Percentiles rank a stretch among this genome's conserved stretches.
These are phyloP conservation scores for Malachius bipustulatus DNA, from an alignment of 2,888 invertebrate species.

Conservation along the genomic window DNA sequence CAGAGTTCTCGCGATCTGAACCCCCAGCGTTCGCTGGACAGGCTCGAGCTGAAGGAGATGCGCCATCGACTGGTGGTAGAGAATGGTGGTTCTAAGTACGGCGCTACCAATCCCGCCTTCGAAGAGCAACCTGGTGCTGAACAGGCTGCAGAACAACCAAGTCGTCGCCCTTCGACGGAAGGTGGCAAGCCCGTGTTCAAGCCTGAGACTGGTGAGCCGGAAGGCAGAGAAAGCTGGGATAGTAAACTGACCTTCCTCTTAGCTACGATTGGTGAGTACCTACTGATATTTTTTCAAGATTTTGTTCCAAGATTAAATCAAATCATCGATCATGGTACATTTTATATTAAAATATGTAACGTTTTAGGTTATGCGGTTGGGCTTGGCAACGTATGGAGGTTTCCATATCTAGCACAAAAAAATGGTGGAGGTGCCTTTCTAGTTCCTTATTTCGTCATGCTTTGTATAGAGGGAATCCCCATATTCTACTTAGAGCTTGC, in stretches of 20 bases:
- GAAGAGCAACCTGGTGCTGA: conserved; percentile 48
- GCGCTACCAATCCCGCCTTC: conserved; percentile 78
- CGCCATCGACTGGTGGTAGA: conserved; percentile 69
- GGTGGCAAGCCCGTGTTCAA: conserved; percentile 53
- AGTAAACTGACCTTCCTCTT: conserved; percentile 83
- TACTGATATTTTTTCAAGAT: too few relatives aligned
- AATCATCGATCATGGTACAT: too few relatives aligned
- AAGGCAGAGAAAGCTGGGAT: conserved; percentile 84
- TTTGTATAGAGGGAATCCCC: conserved; percentile 88
- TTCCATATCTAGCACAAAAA: conserved; percentile 89
- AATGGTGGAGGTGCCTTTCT: conserved; percentile 95
- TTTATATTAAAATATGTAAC: too few relatives aligned
- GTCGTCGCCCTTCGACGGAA: conserved; percentile 49
- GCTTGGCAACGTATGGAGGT: conserved; percentile 90
- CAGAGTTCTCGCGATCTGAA: conserved; percentile 80
- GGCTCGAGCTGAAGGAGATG: conserved; percentile 77
- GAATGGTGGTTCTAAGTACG: conserved; percentile 57
- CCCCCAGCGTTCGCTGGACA: conserved; percentile 67
- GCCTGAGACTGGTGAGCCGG: conserved; percentile 54
- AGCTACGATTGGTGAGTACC: conserved; percentile 88
- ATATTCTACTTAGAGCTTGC: conserved; percentile 93
- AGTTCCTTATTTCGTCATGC: conserved; percentile 92
- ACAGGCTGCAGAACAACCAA: conserved; percentile 37
- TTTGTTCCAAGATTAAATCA: too few relatives aligned
- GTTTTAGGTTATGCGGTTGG: conserved; percentile 83